A percentile compares a stretch with the other conserved stretches of the same genome.
phyloP scores from a whole-genome alignment of 2,113 vertebrate genomes.

The Gopherus flavomarginatus region DNA sequence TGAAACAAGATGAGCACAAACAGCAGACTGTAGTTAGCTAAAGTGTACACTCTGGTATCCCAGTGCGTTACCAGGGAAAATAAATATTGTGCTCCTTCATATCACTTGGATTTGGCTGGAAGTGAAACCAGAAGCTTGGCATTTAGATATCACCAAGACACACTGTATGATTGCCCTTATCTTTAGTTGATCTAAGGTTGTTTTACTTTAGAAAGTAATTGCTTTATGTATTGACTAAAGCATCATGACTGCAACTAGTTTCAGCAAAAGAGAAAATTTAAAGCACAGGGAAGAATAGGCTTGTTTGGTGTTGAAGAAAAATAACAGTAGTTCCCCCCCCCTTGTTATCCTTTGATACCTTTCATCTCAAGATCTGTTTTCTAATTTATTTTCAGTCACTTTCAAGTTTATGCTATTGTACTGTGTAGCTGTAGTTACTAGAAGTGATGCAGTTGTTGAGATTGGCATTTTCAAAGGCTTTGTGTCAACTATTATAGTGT shows the following conservation, averaged over 20 bases:
- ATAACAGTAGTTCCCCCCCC: not conserved
- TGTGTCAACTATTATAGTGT: not conserved
- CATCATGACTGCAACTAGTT: not conserved
- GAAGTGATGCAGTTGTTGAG: not conserved
- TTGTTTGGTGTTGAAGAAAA: not conserved
- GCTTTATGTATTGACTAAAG: constrained; percentile 34
- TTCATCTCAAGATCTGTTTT: constrained; percentile 16
- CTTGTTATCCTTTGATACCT: constrained; percentile 15
- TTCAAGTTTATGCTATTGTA: not conserved
- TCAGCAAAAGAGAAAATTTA: constrained; percentile 26
- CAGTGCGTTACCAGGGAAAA: constrained; percentile 46
- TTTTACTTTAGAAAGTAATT: constrained; percentile 59
- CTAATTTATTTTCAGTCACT: not conserved
- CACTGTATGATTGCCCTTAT: constrained; percentile 27
- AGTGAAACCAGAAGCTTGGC: constrained; percentile 34
- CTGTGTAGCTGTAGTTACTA: not conserved
- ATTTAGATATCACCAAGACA: constrained; percentile 24
- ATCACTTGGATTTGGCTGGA: constrained; percentile 45
- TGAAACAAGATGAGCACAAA: constrained; percentile 35
- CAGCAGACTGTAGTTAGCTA: not conserved
- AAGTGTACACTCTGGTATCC: constrained; percentile 24
- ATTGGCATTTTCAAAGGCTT: not conserved
- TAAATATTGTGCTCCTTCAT: constrained; percentile 39
- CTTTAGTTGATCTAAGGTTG: constrained; percentile 22
- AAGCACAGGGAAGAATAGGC: not conserved